Conservation (phyloP, 2,888 invertebrate species). For the Diarsia rubi region DNA sequence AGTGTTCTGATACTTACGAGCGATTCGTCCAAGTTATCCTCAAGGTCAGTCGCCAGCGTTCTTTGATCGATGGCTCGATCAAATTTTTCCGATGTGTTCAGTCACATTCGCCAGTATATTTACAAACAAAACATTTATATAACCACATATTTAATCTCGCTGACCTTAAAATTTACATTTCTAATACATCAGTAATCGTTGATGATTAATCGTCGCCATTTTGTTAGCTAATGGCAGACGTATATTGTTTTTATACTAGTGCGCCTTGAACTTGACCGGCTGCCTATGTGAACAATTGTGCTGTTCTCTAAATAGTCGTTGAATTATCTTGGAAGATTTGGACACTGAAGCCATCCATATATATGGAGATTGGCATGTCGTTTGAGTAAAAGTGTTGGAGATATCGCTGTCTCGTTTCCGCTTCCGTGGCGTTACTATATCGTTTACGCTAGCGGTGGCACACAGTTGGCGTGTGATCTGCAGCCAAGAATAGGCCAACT, state of each 20-base stretch:
- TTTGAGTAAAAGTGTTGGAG: constrained; percentile 10
- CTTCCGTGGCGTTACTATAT: constrained; percentile 21
- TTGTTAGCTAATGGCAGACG: constrained; percentile 60
- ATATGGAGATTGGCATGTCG: constrained; percentile 21
- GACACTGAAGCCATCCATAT: background rate
- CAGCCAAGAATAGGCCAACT: constrained; percentile 31
- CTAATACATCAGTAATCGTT: constrained; percentile 62
- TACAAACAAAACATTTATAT: constrained; percentile 59
- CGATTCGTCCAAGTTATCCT: constrained; percentile 12
- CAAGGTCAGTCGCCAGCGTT: constrained; percentile 22
- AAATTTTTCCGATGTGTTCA: constrained; percentile 35
- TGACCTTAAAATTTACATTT: constrained; percentile 69
- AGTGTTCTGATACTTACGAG: background rate
- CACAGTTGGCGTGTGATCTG: constrained; percentile 25
- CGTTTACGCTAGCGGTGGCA: constrained; percentile 27
- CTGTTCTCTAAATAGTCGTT: constrained; percentile 38
- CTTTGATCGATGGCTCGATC: constrained; percentile 24
- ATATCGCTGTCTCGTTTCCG: constrained; percentile 23
- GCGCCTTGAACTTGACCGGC: constrained; percentile 74
- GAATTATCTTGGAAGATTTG: constrained; percentile 26
- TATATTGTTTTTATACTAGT: constrained; percentile 59
- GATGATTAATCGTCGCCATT: constrained; percentile 67
- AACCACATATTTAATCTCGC: constrained; percentile 58
- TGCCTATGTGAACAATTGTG: constrained; percentile 37
- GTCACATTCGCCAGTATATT: constrained; percentile 47